Percentiles rank a stretch among this genome's conserved stretches.
Conservation (phyloP, 1,140 invertebrate species). For the Trichoplusia ni region DNA sequence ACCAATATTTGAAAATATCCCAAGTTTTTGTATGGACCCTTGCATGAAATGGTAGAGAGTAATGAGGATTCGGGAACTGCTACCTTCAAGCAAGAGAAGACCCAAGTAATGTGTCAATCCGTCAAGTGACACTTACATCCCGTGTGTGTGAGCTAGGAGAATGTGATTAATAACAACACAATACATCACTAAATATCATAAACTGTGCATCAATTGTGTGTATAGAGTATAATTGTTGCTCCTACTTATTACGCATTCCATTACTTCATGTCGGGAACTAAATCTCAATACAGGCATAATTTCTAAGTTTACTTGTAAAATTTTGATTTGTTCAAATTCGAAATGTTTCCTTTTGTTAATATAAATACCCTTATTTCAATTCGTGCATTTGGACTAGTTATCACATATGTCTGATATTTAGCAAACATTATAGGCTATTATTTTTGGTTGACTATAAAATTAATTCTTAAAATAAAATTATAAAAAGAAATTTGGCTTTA, state of each 20-base stretch:
- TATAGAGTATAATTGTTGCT: neutral
- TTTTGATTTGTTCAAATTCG: no score
- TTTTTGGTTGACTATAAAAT: no score
- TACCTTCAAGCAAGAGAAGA: slow-evolving; percentile 30
- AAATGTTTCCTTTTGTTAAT: slow-evolving; percentile 17
- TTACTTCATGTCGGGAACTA: neutral
- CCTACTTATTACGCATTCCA: neutral
- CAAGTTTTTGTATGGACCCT: slow-evolving; percentile 43
- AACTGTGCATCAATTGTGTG: slow-evolving; percentile 7
- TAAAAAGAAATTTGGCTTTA: no score
- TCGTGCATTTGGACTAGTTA: slow-evolving; percentile 28
- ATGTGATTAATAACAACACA: slow-evolving; percentile 33
- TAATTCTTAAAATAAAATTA: no score
- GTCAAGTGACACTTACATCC: slow-evolving; percentile 10
- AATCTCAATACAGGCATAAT: no score
- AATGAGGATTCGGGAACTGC: slow-evolving; percentile 11
- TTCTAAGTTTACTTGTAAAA: no score
- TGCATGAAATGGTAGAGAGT: slow-evolving; percentile 57
- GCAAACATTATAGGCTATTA: neutral
- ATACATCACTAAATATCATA: slow-evolving; percentile 25
- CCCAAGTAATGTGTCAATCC: no score
- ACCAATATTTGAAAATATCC: slow-evolving; percentile 25
- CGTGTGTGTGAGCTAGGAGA: slow-evolving; percentile 26
- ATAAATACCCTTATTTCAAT: slow-evolving; percentile 16
- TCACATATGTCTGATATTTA: slow-evolving; percentile 15